Evolutionary conservation across 1,140 invertebrate genomes (phyloP), one percentile per base, ranked within the genome.

Genomic region (Fopius arisanus): DNA sequence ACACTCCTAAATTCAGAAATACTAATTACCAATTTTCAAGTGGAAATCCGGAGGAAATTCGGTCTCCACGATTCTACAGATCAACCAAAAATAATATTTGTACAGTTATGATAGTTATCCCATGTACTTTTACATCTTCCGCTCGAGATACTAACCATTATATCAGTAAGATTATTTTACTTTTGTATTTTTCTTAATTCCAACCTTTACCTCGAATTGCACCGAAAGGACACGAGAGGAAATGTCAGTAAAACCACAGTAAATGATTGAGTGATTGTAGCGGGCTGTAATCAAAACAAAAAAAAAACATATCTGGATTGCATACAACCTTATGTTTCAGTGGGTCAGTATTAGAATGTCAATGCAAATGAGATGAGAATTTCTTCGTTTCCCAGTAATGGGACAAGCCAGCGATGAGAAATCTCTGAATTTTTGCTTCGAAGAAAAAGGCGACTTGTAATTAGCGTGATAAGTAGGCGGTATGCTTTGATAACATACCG

Each of bases 401-500:
- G 19, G n/a, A 51, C 1, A 7, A 19, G n/a, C 19, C 1, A 7
- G 43, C n/a, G 3, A n/a, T 16, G 19, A 21, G 19, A 51, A 16
- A 51, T 51, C 14, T 51, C 12, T 7, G 33, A 16, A 16, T 2
- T 51, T 51, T 1, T 51, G 3, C n/a, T 19, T 16, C n/a, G 19
- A 51, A n/a, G n/a, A n/a, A 16, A n/a, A 51, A 51, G 43, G 43
- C 19, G 43, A n/a, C n/a, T n/a, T 21, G 43, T 5, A 51, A 51
- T 51, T 51, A 14, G 19, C 37, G 14, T 62, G 54, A 70, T 63
- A 65, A 70, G 14, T 16, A 65, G 29, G 26, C 81, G 85, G 86
- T 78, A 88, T 87, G 86, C 79, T 83, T n/a, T 76, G 79, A 82
- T 81, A 79, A 70, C 82, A 79, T 81, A 78, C 83, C 78, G 77